Percentiles rank a stretch among this genome's conserved stretches.
These are phyloP conservation scores for Phyllotreta striolata DNA, from an alignment of 2,888 invertebrate species.

Conservation along the genomic window DNA sequence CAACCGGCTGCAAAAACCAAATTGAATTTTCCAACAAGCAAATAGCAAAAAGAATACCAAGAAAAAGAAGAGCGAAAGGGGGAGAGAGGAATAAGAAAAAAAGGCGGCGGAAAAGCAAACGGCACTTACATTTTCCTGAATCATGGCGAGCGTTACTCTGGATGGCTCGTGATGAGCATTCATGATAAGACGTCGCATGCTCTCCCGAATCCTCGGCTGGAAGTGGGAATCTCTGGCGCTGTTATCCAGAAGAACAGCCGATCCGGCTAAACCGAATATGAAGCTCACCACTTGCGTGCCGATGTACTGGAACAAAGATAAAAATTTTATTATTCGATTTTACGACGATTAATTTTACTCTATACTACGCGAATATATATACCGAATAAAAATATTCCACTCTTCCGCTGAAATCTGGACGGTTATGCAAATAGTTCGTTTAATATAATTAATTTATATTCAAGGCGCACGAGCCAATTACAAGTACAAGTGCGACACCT, in stretches of 20 bases:
- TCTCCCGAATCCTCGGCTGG: constrained; percentile 77
- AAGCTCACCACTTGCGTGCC: constrained; percentile 77
- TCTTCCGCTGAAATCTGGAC: background rate
- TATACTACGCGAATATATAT: no score
- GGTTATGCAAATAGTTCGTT: constrained; percentile 13
- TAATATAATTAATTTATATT: constrained; percentile 11
- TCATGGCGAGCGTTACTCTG: constrained; percentile 73
- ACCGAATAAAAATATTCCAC: background rate
- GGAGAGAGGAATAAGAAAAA: no score
- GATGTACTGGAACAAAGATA: constrained; percentile 69
- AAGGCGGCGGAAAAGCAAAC: constrained; percentile 24
- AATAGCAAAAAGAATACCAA: constrained; percentile 4
- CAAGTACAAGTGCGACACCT: constrained; percentile 2
- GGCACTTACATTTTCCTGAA: constrained; percentile 82
- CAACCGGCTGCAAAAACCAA: constrained; percentile 22
- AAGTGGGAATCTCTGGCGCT: constrained; percentile 83
- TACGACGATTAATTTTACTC: background rate
- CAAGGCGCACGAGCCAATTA: constrained; percentile 5
- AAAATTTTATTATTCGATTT: constrained; percentile 26
- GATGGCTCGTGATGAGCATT: constrained; percentile 78
- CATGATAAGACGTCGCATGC: constrained; percentile 77
- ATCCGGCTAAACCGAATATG: constrained; percentile 75
- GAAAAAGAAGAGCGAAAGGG: constrained; percentile 2
- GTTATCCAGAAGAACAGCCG: constrained; percentile 79
- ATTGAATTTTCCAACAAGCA: constrained; percentile 13